These are phyloP conservation scores for Leptoteleia sp. DNA, from an alignment of 1,140 invertebrate species.

Conservation along the genomic window DNA sequence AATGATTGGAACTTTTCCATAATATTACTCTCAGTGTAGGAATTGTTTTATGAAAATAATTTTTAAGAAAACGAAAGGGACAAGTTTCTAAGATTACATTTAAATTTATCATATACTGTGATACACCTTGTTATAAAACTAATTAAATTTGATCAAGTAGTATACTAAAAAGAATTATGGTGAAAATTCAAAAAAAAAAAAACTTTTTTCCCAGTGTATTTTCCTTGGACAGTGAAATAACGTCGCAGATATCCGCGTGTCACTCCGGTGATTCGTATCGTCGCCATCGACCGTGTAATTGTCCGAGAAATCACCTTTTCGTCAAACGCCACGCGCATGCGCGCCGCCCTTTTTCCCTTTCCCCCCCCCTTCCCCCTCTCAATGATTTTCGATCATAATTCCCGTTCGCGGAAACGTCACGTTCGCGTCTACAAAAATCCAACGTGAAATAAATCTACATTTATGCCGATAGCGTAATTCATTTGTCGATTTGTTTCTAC, in stretches of 20 bases:
- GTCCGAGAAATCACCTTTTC: constrained; percentile 34
- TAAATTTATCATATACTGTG: too few relatives aligned
- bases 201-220: too few relatives aligned
- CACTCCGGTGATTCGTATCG: constrained; percentile 29
- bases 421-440: constrained; percentile 16
- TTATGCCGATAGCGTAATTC: constrained; percentile 30
- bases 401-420: constrained; percentile 9
- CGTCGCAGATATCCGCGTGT: constrained; percentile 19
- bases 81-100: too few relatives aligned
- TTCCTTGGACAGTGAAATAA: constrained; percentile 10
- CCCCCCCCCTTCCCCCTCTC: neutral
- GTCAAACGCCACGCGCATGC: constrained; percentile 34
- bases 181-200: too few relatives aligned
- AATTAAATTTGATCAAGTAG: too few relatives aligned
- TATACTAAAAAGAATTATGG: too few relatives aligned
- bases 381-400: constrained; percentile 11
- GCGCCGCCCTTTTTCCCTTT: neutral
- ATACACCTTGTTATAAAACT: too few relatives aligned
- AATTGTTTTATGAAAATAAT: too few relatives aligned
- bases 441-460: constrained; percentile 24
- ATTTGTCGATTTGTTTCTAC: constrained; percentile 28
- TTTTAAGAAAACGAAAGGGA: too few relatives aligned
- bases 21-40: too few relatives aligned
- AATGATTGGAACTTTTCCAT: too few relatives aligned
- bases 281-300: constrained; percentile 27